Evolutionary conservation across 2,113 vertebrate genomes (phyloP).

Genomic region (Scatophagus argus): DNA sequence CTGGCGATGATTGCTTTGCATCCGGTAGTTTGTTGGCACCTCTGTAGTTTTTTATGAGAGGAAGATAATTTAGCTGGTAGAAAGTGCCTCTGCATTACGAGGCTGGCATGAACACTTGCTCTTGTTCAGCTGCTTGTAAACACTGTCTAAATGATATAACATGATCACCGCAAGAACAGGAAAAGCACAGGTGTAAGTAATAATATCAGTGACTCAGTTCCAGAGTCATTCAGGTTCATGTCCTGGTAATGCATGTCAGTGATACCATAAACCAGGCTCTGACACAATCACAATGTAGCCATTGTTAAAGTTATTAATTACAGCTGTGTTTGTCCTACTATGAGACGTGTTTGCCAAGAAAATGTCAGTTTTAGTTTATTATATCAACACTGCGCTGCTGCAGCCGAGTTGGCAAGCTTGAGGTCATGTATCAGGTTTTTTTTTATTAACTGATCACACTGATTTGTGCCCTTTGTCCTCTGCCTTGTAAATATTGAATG

Average conservation of each 20-base stretch:
- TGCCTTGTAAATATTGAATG: slow-evolving; percentile 68
- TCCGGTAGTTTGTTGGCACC: not conserved
- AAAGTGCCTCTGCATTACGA: not conserved
- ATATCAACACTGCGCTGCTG: not conserved
- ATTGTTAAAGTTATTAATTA: not conserved
- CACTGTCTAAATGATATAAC: not conserved
- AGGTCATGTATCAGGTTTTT: slow-evolving; percentile 13
- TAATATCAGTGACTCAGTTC: not conserved
- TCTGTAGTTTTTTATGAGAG: not conserved
- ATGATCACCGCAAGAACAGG: not conserved
- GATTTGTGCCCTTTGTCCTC: slow-evolving; percentile 19
- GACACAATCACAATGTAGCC: not conserved
- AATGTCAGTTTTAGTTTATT: not conserved
- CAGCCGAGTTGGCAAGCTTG: not conserved
- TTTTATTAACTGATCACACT: slow-evolving; percentile 31
- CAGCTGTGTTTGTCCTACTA: not conserved
- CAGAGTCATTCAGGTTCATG: not conserved
- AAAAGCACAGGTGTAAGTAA: not conserved
- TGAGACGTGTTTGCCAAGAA: not conserved
- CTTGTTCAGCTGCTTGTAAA: not conserved
- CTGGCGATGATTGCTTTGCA: not conserved
- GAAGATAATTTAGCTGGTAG: not conserved
- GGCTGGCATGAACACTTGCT: not conserved
- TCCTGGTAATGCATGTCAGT: not conserved
- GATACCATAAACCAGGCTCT: not conserved